Base-by-base conservation (phyloP, 37 sponge, comb jelly and placozoan species). In the Mnemiopsis leidyi region DNA sequence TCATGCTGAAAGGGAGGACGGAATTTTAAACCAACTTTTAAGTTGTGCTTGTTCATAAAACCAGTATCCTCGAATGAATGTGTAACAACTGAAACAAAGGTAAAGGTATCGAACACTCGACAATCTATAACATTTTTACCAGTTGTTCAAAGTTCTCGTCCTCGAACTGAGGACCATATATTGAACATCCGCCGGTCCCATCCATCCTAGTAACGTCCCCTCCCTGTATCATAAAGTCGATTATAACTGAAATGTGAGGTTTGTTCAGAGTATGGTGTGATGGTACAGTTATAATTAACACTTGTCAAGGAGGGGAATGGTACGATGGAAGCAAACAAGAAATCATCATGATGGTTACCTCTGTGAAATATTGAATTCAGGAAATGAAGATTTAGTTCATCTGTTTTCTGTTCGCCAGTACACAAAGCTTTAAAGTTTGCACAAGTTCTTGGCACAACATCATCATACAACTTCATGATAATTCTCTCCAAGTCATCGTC, bases 151-250 rank as follows among this genome's bases (percentile, higher is more conserved):
- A 79, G 7, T 20, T 79, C 26, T 79, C 82, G 26, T 79, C 82
- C 2, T 79, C 82, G 38, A 79, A 79, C 7, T 26, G 34, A 23
- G 82, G 28, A 7, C 82, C 82, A 34, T 79, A 79, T 36, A 79
- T 79, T 9, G 82, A 79, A 38, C 35, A 34, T 26, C 82, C 82
- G 5, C 82, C 82, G 35, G 82, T 79, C 3, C 82, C 82, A 32
- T 79, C 82, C 82, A 79, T 79, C 23, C 26, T 31, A 79, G 82
- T 79, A 7, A 79, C 35, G 37, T 79, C 82, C 13, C 82, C 82
- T 3, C 82, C 82, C 35, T 79, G 82, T 2, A 79, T 79, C 82
- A 79, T 79, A 38, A 79, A 79, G 35, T 79, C 82, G 16, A 79
- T 38, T 3, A 79, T 79, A 31, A 34, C 82, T 79, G 82, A 79